Base-by-base conservation (phyloP, 2,113 vertebrate genomes). In the Protomyctophum bolini region DNA sequence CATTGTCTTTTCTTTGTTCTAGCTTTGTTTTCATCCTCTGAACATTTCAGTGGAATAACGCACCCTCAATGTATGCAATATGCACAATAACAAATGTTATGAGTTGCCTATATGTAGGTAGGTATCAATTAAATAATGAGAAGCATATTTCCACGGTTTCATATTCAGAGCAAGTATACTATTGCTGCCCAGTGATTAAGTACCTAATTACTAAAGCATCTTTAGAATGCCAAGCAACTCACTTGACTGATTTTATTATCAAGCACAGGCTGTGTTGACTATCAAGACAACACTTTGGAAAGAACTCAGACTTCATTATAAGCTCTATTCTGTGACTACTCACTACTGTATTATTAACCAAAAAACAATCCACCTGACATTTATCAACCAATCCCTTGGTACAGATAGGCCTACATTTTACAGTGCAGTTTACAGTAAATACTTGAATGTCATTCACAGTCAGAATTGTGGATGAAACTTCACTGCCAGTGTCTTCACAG, bases 291-390 rank as follows among this genome's bases (percentile, higher is more conserved):
- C 72, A 54, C 63, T 77, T 58, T 59, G 52, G 4, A 78, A 48
- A 71, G 50, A 62, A 47, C 63, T 11, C 57, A 33, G 28, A 58
- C 70, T 45, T 63, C 56, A 10, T 58, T 47, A 10, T 46, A 8
- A 12, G 33, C 67, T 75, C 15, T 41, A 60, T 56, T 7, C 6
- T 12, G 11, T 12, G 0, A 45, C 9, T 12, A 41, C 45, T 12
- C 0, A 45, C 9, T 12, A 41, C 45, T 80, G 73, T 72, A 14
- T 76, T 76, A 76, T 15, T 70, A 63, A 82, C 79, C 79, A 85
- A 81, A 58, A 77, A 75, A 73, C 68, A 64, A 83, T 59, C 75
- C 72, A 33, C 41, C 14, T 66, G 58, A 51, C 47, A 7, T 66
- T 69, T 68, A 4, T 67, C 61, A 60, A 52, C 47, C 15, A 60